Evolutionary conservation across 2,797 vertebrate genomes (phyloP).

Genomic region (Sandelia bainsii): DNA sequence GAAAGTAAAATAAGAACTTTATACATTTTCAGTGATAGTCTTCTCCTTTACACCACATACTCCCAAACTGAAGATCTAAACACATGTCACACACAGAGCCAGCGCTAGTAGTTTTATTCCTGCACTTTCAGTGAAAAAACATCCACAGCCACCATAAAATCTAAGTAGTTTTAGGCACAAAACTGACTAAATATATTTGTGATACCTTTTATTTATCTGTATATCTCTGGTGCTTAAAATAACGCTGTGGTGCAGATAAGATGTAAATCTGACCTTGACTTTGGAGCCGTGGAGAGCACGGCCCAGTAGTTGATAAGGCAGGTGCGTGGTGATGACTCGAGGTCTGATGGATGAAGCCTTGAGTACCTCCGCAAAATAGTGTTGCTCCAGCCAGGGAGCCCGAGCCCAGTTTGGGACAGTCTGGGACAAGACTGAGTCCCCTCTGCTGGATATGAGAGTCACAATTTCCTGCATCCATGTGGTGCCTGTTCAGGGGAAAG

Average conservation of each 20-base stretch:
- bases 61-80: too few species aligned
- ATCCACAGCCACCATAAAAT: too few species aligned
- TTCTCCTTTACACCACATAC: too few species aligned
- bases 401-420: slow-evolving; percentile 88
- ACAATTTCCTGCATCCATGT: slow-evolving; percentile 94
- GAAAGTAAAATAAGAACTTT: too few species aligned
- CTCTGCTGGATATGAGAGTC: slow-evolving; percentile 82
- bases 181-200: too few species aligned
- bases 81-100: too few species aligned
- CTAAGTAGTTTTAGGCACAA: too few species aligned
- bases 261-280: slow-evolving; percentile 82
- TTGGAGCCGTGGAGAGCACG: slow-evolving; percentile 79
- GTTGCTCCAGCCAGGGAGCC: slow-evolving; percentile 91
- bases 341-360: slow-evolving; percentile 38
- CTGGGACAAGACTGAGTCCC: slow-evolving; percentile 74
- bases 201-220: not conserved
- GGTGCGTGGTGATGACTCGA: slow-evolving; percentile 88
- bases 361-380: slow-evolving; percentile 70
- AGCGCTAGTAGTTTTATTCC: too few species aligned
- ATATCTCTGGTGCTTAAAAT: not conserved
- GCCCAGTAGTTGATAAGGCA: slow-evolving; percentile 81
- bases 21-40: too few species aligned
- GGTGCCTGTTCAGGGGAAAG: slow-evolving; percentile 82
- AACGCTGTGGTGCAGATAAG: not conserved
- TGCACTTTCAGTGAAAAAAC: too few species aligned